Conservation (phyloP, 1,140 invertebrate species). For the Pararge aegeria region DNA sequence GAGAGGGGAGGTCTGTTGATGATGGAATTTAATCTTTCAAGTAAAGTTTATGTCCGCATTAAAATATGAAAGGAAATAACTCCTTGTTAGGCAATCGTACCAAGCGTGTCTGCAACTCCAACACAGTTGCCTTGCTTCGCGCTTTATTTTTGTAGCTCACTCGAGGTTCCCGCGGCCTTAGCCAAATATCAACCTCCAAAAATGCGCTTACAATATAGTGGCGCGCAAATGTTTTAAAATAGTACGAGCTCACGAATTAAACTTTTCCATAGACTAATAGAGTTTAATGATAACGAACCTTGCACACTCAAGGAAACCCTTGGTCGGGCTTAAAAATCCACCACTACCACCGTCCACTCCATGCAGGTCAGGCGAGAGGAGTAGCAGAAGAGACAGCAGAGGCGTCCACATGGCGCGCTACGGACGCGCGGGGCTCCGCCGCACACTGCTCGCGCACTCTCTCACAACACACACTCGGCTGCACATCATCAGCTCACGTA, state of each 20-base stretch:
- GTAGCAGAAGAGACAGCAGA: slow-evolving; percentile 50
- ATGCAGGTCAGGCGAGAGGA: slow-evolving; percentile 36
- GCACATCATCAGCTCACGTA: slow-evolving; percentile 59
- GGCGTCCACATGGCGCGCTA: slow-evolving; percentile 66
- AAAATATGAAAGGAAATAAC: too few species aligned
- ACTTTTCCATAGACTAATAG: too few species aligned
- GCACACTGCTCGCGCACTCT: slow-evolving; percentile 51
- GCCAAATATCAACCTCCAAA: slow-evolving; percentile 33
- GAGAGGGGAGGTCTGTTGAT: too few species aligned
- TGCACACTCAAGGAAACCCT: slow-evolving; percentile 69
- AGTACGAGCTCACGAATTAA: slow-evolving; percentile 12
- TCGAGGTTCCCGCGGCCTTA: slow-evolving; percentile 48
- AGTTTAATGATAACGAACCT: slow-evolving; percentile 68
- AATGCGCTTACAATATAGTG: slow-evolving; percentile 11
- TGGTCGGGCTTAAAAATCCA: slow-evolving; percentile 50
- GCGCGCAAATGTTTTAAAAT: slow-evolving; percentile 14
- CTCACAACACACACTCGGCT: slow-evolving; percentile 58
- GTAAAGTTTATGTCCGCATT: too few species aligned
- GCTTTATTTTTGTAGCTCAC: slow-evolving; percentile 71
- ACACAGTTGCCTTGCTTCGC: slow-evolving; percentile 39
- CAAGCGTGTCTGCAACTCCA: slow-evolving; percentile 10
- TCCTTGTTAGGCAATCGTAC: slow-evolving; percentile 3
- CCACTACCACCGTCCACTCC: slow-evolving; percentile 44
- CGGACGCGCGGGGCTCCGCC: slow-evolving; percentile 44
- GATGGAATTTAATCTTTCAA: too few species aligned